These are phyloP conservation scores for Edolisoma coerulescens DNA, from an alignment of 2,113 vertebrate genomes.

Conservation along the genomic window DNA sequence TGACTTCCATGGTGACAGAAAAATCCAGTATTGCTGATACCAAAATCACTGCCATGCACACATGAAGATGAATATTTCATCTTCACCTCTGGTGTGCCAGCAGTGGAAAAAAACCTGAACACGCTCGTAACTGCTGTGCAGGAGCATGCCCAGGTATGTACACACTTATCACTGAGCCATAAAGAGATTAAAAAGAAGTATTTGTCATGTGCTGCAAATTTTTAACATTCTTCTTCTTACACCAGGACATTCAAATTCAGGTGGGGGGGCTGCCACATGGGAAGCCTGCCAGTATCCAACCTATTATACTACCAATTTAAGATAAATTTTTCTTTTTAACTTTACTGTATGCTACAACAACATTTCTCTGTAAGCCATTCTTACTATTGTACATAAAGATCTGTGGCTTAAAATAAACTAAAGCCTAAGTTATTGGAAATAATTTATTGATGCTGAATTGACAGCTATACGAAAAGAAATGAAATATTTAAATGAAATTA, in stretches of 20 bases:
- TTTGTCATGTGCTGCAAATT: background rate
- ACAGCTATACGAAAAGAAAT: background rate
- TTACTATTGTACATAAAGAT: background rate
- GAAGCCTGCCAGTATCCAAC: background rate
- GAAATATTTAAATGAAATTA: background rate
- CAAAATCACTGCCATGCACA: background rate
- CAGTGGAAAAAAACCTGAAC: background rate
- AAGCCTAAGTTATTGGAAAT: background rate
- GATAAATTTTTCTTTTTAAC: background rate
- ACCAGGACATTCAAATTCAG: background rate
- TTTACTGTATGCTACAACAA: background rate
- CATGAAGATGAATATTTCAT: background rate
- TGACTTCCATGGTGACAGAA: background rate
- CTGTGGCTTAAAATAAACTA: background rate
- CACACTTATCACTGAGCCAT: background rate
- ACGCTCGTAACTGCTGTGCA: background rate
- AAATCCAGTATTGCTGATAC: background rate
- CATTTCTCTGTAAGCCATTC: background rate
- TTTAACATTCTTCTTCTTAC: background rate
- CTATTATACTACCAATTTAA: background rate
- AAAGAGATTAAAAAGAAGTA: slow-evolving; percentile 19
- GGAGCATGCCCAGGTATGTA: background rate
- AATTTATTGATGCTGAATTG: background rate
- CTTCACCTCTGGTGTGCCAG: background rate
- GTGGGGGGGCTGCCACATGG: rapidly evolving